phyloP scores from a whole-genome alignment of 2,113 vertebrate genomes.

The Pionites leucogaster region DNA sequence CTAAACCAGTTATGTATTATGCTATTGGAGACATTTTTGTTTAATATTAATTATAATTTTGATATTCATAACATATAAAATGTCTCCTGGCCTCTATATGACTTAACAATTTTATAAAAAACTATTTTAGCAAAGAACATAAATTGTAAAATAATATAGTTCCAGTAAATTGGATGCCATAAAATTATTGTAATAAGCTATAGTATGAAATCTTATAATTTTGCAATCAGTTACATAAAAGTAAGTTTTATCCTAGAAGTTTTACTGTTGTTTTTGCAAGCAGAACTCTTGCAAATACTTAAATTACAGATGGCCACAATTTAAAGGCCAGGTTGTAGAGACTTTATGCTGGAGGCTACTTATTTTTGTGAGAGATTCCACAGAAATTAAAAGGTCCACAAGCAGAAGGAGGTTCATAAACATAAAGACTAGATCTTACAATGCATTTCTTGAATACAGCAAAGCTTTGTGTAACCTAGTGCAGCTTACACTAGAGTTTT shows the following conservation, averaged over 20 bases:
- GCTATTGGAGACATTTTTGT: neutral
- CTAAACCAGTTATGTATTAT: neutral
- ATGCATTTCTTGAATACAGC: neutral
- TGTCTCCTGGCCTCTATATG: neutral
- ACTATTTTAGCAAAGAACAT: slow-evolving; percentile 1
- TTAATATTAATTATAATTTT: slow-evolving; percentile 49
- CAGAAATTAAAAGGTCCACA: neutral
- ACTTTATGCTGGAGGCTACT: neutral
- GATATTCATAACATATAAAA: neutral
- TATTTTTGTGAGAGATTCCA: neutral
- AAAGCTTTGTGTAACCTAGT: neutral
- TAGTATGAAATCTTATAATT: neutral
- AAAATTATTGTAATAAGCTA: slow-evolving; percentile 10
- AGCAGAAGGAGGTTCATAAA: neutral
- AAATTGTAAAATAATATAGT: slow-evolving; percentile 3
- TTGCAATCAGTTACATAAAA: neutral
- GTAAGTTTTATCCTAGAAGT: neutral
- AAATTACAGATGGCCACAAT: neutral
- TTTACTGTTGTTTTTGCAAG: neutral
- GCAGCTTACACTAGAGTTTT: neutral
- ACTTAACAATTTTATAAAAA: slow-evolving; percentile 19
- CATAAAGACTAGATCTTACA: neutral
- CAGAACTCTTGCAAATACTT: neutral
- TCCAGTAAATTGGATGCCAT: neutral
- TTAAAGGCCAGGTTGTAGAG: neutral